A percentile compares a stretch with the other conserved stretches of the same genome.
Evolutionary conservation across 2,888 invertebrate genomes (phyloP).

Genomic region (Aphodius granarius): DNA sequence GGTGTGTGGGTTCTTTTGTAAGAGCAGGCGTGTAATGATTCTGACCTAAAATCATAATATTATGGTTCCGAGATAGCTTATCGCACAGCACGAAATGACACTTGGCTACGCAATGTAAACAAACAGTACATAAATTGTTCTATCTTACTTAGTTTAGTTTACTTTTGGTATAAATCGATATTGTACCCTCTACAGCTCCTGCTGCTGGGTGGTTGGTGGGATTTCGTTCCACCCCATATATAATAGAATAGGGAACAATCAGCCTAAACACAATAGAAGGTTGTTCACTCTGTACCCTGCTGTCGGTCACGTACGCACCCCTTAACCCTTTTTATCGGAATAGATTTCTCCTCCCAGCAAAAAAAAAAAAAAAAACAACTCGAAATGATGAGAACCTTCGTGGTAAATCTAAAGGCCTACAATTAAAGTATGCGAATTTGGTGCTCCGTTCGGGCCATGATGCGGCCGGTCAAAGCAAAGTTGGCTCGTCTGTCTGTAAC

Average conservation of each 20-base stretch:
- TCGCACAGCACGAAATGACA: not conserved
- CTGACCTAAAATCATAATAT: not conserved
- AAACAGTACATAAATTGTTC: not conserved
- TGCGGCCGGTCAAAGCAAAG: constrained; percentile 1
- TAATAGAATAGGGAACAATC: not conserved
- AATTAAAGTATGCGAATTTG: constrained; percentile 6
- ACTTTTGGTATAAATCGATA: no score
- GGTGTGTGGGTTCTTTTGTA: constrained; percentile 45
- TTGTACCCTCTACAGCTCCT: not conserved
- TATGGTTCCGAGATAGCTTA: not conserved
- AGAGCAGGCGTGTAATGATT: constrained; percentile 45
- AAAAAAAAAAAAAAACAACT: no score
- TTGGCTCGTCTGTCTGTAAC: constrained; percentile 35
- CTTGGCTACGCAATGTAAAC: not conserved
- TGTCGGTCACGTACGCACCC: not conserved
- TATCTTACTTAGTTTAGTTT: no score
- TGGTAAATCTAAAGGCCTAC: not conserved
- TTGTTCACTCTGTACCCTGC: not conserved
- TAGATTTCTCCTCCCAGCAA: no score
- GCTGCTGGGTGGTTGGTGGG: not conserved
- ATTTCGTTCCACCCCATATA: not conserved
- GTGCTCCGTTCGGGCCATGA: constrained; percentile 14
- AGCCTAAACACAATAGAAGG: not conserved
- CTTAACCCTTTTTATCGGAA: no score
- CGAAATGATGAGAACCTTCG: not conserved